Percentiles rank a stretch among this genome's conserved stretches.
Evolutionary conservation across 2,113 vertebrate genomes (phyloP).

Genomic region (Microcebus ravelobensis): DNA sequence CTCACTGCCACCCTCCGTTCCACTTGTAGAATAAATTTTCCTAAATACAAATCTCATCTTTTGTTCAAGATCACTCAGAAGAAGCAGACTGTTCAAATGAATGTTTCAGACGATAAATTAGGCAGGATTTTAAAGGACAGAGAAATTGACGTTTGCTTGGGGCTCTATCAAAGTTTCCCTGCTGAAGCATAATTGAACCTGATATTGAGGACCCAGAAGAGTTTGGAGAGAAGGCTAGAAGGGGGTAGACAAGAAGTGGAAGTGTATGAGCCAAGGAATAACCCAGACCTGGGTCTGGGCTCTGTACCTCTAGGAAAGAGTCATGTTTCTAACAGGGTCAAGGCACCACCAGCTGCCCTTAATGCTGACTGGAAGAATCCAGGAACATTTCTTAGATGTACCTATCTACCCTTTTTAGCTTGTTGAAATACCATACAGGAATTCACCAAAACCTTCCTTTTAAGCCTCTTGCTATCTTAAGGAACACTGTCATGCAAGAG

Average conservation of each 20-base stretch:
- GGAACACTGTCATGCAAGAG: background rate
- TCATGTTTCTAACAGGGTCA: background rate
- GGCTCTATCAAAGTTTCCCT: background rate
- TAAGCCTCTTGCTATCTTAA: background rate
- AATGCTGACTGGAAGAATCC: background rate
- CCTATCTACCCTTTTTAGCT: background rate
- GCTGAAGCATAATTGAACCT: background rate
- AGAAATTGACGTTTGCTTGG: background rate
- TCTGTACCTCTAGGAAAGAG: background rate
- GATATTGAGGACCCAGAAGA: background rate
- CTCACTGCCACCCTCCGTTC: background rate
- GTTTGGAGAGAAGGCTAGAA: background rate
- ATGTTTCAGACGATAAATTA: conserved; percentile 6
- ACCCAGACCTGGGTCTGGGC: background rate
- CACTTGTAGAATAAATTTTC: conserved; percentile 45
- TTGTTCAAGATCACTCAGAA: conserved; percentile 33
- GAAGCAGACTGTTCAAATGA: background rate
- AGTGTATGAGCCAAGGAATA: background rate
- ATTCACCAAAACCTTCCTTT: background rate
- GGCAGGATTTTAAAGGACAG: conserved; percentile 8
- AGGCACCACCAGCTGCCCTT: background rate
- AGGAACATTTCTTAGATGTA: background rate
- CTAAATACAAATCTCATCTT: conserved; percentile 7
- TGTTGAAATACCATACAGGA: background rate
- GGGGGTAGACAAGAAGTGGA: background rate